A percentile compares a stretch with the other conserved stretches of the same genome.
phyloP scores from a whole-genome alignment of 2,113 vertebrate genomes.

The Solea senegalensis region DNA sequence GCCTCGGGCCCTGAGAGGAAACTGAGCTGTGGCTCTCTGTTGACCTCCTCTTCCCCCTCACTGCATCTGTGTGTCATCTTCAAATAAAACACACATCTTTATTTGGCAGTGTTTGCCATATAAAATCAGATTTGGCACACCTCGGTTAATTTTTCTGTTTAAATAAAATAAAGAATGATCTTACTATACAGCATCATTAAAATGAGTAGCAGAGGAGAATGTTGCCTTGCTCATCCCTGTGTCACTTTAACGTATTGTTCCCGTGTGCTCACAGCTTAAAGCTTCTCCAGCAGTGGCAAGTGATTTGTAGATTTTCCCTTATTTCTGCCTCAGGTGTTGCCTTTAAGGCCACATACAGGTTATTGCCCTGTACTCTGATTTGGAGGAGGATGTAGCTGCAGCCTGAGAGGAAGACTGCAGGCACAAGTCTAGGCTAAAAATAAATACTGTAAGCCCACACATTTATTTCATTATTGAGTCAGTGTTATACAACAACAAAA shows the following conservation, averaged over 20 bases:
- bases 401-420: background rate
- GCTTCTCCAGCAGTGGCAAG: background rate
- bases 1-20: background rate
- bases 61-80: conserved; percentile 10
- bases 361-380: background rate
- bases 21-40: background rate
- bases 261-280: background rate
- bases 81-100: conserved; percentile 16
- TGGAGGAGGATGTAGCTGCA: conserved; percentile 1
- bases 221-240: conserved; percentile 4
- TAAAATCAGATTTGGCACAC: too few relatives aligned
- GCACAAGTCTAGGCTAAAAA: background rate
- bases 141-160: background rate
- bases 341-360: conserved; percentile 1
- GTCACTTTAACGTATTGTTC: conserved; percentile 5
- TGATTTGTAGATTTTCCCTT: background rate
- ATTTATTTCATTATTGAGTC: background rate
- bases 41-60: background rate
- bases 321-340: conserved; percentile 13
- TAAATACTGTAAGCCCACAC: background rate
- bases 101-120: background rate
- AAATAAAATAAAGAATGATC: background rate
- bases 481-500: too few relatives aligned
- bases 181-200: background rate
- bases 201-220: background rate